phyloP scores from a whole-genome alignment of 37 sponge, comb jelly and placozoan genomes.

The Theonella swinhoei region DNA sequence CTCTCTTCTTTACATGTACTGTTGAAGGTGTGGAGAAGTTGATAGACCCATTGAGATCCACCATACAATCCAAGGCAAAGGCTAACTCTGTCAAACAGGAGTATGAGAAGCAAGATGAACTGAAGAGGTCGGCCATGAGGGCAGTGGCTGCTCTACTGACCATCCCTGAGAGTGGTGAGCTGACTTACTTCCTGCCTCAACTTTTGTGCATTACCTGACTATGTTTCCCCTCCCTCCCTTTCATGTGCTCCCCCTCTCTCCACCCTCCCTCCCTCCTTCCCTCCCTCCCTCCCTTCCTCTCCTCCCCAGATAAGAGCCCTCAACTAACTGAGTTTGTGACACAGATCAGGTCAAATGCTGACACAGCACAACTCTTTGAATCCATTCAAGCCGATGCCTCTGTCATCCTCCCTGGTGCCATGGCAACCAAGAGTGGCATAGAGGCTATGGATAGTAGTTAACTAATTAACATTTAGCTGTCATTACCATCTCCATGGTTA shows the following conservation, averaged over 20 bases:
- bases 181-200: slow-evolving; percentile 1
- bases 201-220: background rate
- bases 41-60: slow-evolving; percentile 84
- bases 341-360: slow-evolving; percentile 76
- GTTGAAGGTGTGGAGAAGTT: slow-evolving; percentile 81
- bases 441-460: slow-evolving; percentile 46
- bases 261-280: background rate
- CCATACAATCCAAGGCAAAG: slow-evolving; percentile 90
- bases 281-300: background rate
- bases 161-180: slow-evolving; percentile 86
- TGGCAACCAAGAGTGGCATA: background rate
- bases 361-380: slow-evolving; percentile 80
- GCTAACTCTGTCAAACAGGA: slow-evolving; percentile 98
- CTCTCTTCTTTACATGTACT: background rate
- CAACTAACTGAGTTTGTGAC: slow-evolving; percentile 83
- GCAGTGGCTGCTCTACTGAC: slow-evolving; percentile 84
- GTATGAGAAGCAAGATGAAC: slow-evolving; percentile 95
- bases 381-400: slow-evolving; percentile 68
- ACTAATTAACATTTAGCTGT: background rate
- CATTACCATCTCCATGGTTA: background rate
- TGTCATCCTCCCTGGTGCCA: background rate
- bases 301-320: slow-evolving; percentile 80
- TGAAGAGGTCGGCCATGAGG: slow-evolving; percentile 97
- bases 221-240: background rate
- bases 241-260: background rate